These are phyloP conservation scores for Apis florea DNA, from an alignment of 1,140 invertebrate species.

Conservation along the genomic window DNA sequence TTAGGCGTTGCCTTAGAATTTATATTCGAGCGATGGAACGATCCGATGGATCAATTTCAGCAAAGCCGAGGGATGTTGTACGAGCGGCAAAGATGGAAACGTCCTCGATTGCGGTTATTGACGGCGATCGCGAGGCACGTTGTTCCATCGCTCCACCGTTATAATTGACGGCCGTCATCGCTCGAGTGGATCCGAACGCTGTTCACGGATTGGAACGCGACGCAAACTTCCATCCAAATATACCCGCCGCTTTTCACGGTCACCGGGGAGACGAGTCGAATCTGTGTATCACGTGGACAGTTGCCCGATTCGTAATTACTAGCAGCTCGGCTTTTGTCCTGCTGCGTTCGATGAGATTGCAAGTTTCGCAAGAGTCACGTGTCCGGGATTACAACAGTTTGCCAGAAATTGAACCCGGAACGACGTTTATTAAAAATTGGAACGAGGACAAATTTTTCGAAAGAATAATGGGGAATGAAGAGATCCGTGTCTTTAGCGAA, in stretches of 20 bases:
- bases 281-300: background rate
- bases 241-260: background rate
- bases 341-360: background rate
- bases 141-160: constrained; percentile 17
- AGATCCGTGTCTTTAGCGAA: no score
- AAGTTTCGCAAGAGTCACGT: no score
- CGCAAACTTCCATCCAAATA: background rate
- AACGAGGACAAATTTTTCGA: no score
- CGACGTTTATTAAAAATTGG: no score
- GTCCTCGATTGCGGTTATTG: constrained; percentile 36
- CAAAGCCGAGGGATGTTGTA: constrained; percentile 1
- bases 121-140: constrained; percentile 31
- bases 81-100: constrained; percentile 41
- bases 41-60: constrained; percentile 34
- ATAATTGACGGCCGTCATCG: constrained; percentile 40
- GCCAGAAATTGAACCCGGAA: background rate
- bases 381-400: no score
- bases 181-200: background rate
- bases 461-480: no score
- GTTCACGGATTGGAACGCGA: constrained; percentile 22
- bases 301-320: background rate
- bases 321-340: background rate
- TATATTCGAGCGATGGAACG: constrained; percentile 15
- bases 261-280: background rate
- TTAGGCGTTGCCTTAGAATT: background rate